Percentiles rank a stretch among this genome's conserved stretches.
These are phyloP conservation scores for Oryzias melastigma DNA, from an alignment of 2,113 vertebrate genomes.

Conservation along the genomic window DNA sequence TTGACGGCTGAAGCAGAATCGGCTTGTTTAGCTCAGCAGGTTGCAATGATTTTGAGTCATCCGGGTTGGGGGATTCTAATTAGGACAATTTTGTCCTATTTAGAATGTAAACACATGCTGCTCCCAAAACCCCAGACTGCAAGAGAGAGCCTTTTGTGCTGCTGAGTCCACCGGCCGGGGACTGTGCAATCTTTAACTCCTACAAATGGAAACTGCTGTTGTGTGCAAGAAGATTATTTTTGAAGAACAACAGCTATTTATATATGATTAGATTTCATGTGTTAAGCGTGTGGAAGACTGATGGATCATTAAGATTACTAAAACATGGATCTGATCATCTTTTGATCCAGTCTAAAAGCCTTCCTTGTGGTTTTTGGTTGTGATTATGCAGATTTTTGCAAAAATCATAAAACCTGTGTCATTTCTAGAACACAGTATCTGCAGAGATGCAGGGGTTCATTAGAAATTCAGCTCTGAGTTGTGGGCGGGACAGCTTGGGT, in stretches of 20 bases:
- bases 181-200: constrained; percentile 17
- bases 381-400: no score
- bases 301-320: no score
- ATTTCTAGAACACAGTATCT: no score
- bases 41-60: constrained; percentile 55
- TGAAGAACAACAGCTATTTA: background rate
- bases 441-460: no score
- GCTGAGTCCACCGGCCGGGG: constrained; percentile 30
- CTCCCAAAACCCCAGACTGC: constrained; percentile 64
- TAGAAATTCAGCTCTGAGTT: no score
- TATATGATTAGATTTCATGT: no score
- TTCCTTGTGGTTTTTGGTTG: no score
- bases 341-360: no score
- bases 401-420: no score
- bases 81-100: constrained; percentile 77
- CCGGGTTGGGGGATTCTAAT: constrained; percentile 70
- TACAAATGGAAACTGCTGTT: constrained; percentile 12
- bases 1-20: constrained; percentile 41
- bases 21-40: constrained; percentile 59
- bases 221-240: background rate
- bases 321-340: no score
- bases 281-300: no score
- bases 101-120: constrained; percentile 75
- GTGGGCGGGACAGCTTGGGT: no score
- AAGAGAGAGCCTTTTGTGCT: constrained; percentile 26